Conservation (phyloP, 2,888 invertebrate species). For the Pegoplata infirma region DNA sequence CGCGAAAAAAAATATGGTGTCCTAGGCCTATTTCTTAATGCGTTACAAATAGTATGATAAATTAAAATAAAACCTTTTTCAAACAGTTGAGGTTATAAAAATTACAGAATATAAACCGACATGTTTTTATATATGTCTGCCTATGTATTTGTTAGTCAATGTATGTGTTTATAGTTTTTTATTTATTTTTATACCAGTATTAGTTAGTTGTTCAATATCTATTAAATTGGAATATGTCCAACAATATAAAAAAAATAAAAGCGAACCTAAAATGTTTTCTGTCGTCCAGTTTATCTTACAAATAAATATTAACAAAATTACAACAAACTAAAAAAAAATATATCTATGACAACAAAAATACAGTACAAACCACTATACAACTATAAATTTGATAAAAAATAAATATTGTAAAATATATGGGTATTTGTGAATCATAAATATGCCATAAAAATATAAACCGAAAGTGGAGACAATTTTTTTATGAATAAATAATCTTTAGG, state of each 20-base stretch:
- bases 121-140: too few species aligned
- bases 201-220: slow-evolving; percentile 58
- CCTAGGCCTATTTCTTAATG: too few species aligned
- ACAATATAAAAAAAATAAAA: slow-evolving; percentile 17
- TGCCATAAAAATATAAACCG: too few species aligned
- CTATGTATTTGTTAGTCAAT: slow-evolving; percentile 29
- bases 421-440: slow-evolving; percentile 54
- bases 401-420: slow-evolving; percentile 40
- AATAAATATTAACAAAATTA: slow-evolving; percentile 51
- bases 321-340: slow-evolving; percentile 28
- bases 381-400: too few species aligned
- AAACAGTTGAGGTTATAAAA: too few species aligned
- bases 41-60: slow-evolving; percentile 3
- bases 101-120: too few species aligned
- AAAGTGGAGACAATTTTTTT: too few species aligned
- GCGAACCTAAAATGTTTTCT: slow-evolving; percentile 43
- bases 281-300: slow-evolving; percentile 58
- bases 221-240: slow-evolving; percentile 62
- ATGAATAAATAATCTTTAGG: too few species aligned
- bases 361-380: background rate
- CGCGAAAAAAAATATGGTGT: too few species aligned
- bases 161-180: slow-evolving; percentile 8
- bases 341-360: slow-evolving; percentile 18
- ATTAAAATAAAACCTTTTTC: background rate
- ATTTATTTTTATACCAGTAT: slow-evolving; percentile 38